Evolutionary conservation across 2,888 invertebrate genomes (phyloP), one percentile per base, ranked within the genome.

Genomic region (Ophion ellenae): DNA sequence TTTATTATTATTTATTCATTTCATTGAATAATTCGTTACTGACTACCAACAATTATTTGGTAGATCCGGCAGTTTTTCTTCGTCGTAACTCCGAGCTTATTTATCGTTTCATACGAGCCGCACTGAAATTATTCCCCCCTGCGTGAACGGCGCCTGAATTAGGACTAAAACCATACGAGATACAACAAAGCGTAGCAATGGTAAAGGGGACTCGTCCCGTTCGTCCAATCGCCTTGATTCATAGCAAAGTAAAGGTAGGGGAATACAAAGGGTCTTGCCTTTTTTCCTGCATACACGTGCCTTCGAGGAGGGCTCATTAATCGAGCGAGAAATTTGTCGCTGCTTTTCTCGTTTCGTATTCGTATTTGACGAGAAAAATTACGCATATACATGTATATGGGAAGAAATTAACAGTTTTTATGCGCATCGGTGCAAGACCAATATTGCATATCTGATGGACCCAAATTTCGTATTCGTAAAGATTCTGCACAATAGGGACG

Each of bases 251-350:
- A 73, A 78, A 71, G 84, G 83, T 77, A 85, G 86, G 86, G 84
- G 84, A 63, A 81, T 47, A 71, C 57, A 66, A 84, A 85, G 83
- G 85, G 86, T 84, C 81, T 87, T 85, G 73, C 32, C 71, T 69
- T 80, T 69, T 78, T 84, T 64, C 64, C 75, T 78, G 77, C 81
- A 40, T 61, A 53, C 47, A 14, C 45, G 45, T 64, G 76, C 61
- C 3, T 71, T 32, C 6, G 32, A 32, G 64, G n/a, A 40, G 20
- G 28, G 9, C 36, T n/a, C 47, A 71, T 32, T 61, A 28, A 67
- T 61, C 20, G 28, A 7, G 40, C 3, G 40, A 61, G 40, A 69
- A 53, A 67, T 11, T n/a, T 36, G 67, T 73, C 63, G 61, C 32
- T 14, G 75, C 40, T 79, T 45, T 63, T 59, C 71, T 69, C 59